phyloP scores from a whole-genome alignment of 2,888 invertebrate genomes.

The Drosophila colorata region DNA sequence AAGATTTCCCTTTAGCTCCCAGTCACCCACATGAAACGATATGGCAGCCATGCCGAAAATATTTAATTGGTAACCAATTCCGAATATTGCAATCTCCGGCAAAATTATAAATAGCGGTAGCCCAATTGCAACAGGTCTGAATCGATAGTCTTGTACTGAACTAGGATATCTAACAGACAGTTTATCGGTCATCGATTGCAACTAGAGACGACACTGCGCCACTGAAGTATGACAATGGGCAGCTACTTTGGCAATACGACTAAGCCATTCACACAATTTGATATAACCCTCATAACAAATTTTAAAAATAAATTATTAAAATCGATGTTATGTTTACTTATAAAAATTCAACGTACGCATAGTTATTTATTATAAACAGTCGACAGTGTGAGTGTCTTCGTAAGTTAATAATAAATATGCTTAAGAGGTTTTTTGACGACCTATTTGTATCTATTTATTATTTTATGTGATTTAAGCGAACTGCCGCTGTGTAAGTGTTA shows the following conservation, averaged over 20 bases:
- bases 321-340: background rate
- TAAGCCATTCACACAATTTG: no score
- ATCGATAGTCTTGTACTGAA: background rate
- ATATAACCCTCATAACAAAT: no score
- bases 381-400: no score
- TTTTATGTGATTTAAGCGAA: background rate
- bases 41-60: constrained; percentile 18
- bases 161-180: background rate
- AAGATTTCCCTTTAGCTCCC: constrained; percentile 87
- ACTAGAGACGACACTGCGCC: background rate
- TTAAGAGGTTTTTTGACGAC: no score
- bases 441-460: background rate
- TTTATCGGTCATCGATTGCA: constrained; percentile 8
- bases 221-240: no score
- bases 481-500: constrained; percentile 20
- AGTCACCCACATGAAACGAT: constrained; percentile 48
- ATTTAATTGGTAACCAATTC: background rate
- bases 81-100: background rate
- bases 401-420: no score
- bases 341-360: no score
- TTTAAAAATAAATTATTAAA: no score
- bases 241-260: no score
- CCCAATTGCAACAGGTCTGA: constrained; percentile 4
- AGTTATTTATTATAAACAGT: no score
- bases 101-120: constrained; percentile 40